phyloP scores from a whole-genome alignment of 1,140 invertebrate genomes.

The Atta colombica region DNA sequence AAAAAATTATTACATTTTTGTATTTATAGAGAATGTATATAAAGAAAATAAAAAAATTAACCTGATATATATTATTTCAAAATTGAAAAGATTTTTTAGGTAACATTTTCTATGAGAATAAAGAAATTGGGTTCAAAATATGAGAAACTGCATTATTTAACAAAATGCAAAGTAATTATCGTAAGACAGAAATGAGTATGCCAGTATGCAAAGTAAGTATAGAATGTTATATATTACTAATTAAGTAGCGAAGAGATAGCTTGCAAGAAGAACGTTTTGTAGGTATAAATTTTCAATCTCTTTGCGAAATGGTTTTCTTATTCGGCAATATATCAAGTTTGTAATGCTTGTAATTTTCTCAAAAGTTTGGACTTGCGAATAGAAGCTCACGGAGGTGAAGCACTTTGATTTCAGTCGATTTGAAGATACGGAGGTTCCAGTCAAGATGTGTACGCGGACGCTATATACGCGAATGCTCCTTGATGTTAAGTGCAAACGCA shows the following conservation, averaged over 20 bases:
- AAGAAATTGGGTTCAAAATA: neutral
- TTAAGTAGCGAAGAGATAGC: neutral
- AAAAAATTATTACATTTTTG: neutral
- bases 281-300: slow-evolving; percentile 4
- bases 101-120: neutral
- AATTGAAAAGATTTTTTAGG: neutral
- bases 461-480: slow-evolving; percentile 54
- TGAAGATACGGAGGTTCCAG: slow-evolving; percentile 37
- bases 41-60: neutral
- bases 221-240: neutral
- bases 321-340: slow-evolving; percentile 43
- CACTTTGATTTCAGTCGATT: slow-evolving; percentile 46
- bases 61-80: neutral
- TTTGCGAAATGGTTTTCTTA: slow-evolving; percentile 20
- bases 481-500: slow-evolving; percentile 42
- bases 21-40: neutral
- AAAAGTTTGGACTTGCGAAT: slow-evolving; percentile 38
- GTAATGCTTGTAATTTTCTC: slow-evolving; percentile 40
- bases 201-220: neutral
- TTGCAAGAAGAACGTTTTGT: neutral
- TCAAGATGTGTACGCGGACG: slow-evolving; percentile 34
- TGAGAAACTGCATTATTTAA: neutral
- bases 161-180: neutral
- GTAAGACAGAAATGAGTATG: neutral
- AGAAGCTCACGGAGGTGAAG: slow-evolving; percentile 20